Conservation (phyloP, 2,888 invertebrate genomes). For the Tenthredo scrophulariae region DNA sequence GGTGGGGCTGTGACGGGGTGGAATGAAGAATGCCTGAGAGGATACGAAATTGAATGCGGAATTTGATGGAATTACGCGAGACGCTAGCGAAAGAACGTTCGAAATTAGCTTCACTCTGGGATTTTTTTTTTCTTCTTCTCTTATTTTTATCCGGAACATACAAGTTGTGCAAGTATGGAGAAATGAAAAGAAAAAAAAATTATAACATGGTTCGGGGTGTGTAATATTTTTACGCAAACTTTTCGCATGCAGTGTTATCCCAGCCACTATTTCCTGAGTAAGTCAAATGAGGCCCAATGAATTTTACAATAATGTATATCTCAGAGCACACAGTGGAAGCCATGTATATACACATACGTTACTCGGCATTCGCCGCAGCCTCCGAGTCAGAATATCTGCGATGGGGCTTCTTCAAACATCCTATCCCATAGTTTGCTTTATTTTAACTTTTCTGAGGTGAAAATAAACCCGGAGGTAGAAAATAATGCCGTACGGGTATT, state of each 20-base stretch:
- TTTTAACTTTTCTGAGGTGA: constrained; percentile 35
- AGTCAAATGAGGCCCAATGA: neutral
- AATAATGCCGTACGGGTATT: constrained; percentile 42
- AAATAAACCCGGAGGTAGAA: constrained; percentile 32
- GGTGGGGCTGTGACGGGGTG: constrained; percentile 1
- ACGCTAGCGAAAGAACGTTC: constrained; percentile 43
- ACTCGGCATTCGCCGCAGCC: neutral
- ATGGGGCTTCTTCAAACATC: constrained; percentile 41
- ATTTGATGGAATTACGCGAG: constrained; percentile 50
- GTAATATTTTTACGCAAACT: neutral
- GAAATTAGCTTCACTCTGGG: constrained; percentile 38
- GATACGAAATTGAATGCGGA: constrained; percentile 53
- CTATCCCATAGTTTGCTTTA: constrained; percentile 37
- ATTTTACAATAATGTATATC: neutral
- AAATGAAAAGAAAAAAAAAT: neutral
- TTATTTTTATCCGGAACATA: neutral
- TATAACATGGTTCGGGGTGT: neutral
- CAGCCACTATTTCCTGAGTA: neutral
- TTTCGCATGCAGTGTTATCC: neutral
- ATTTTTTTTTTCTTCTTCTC: neutral
- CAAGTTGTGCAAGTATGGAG: neutral
- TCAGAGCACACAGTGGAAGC: constrained; percentile 15
- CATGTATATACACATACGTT: neutral
- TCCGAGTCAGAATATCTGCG: constrained; percentile 15
- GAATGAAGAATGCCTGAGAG: constrained; percentile 48